Base-by-base conservation (phyloP, 1,140 invertebrate species). In the Zelostemma sp. region DNA sequence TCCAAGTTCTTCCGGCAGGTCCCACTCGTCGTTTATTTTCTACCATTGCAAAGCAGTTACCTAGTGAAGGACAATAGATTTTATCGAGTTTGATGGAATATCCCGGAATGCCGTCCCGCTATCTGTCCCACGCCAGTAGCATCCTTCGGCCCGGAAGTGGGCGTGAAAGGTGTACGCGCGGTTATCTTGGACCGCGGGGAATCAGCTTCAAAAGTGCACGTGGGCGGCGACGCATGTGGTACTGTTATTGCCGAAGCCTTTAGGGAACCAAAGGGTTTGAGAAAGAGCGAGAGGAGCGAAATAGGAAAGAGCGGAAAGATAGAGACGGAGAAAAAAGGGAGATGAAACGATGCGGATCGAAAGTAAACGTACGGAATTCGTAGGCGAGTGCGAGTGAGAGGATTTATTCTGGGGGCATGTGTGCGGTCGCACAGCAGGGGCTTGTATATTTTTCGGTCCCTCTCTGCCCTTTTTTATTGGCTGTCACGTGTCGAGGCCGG, bases 151-250 rank as follows among this genome's bases (percentile, higher is more conserved):
- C 65, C 77, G 72, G 75, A 80, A 79, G 72, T 79, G 68, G 69
- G 74, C 75, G 76, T 79, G 70, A 78, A 73, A 78, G 71, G 68
- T 79, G 68, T 58, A 33, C 62, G 49, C 55, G 72, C 78, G 79
- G 70, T 77, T 74, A 50, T 49, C 61, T 40, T 73, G 41, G 43
- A 55, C 53, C 62, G 58, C 31, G 57, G 54, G 55, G 58, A 61
- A 53, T 77, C 57, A 49, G 69, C 21, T n/a, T 47, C 25, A 55
- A 54, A 63, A 72, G 51, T 64, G 56, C 59, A 73, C 69, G 75
- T 72, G 47, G 62, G 68, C 56, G 68, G 41, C 59, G 51, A 70
- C 73, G 70, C 68, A 65, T 68, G 66, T 66, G 59, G 68, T 59
- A 49, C 59, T 38, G 21, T 53, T 61, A 64, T 57, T 61, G 60